A percentile compares a stretch with the other conserved stretches of the same genome.
phyloP scores from a whole-genome alignment of 2,888 invertebrate species.

The Maniola hyperantus region DNA sequence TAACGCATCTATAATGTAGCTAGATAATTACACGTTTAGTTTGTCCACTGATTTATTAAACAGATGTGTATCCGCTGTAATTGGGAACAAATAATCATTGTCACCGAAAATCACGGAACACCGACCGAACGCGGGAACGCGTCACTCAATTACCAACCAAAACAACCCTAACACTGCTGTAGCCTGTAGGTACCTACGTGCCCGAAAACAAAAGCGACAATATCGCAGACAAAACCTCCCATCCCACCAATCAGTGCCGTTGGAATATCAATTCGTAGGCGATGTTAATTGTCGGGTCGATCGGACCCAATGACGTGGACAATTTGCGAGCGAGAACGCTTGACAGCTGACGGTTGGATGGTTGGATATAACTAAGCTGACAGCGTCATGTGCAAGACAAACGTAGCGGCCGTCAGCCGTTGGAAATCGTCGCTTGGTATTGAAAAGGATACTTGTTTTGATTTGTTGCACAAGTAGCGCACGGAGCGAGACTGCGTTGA shows the following conservation, averaged over 20 bases:
- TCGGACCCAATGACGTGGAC: constrained; percentile 41
- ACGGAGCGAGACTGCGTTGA: background rate
- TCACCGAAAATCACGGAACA: constrained; percentile 13
- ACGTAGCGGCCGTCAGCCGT: constrained; percentile 17
- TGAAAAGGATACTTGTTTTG: constrained; percentile 22
- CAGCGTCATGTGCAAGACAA: constrained; percentile 25
- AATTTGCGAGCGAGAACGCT: constrained; percentile 34
- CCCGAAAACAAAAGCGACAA: constrained; percentile 20
- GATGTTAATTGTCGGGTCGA: constrained; percentile 44
- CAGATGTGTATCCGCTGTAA: constrained; percentile 1
- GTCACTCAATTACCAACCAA: constrained; percentile 25
- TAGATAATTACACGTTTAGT: background rate
- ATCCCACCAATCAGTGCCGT: constrained; percentile 33
- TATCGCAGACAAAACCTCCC: constrained; percentile 11
- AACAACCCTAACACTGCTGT: constrained; percentile 24
- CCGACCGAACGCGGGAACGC: constrained; percentile 9
- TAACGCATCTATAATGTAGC: no score
- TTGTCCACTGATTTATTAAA: constrained; percentile 1
- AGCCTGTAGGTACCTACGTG: no score
- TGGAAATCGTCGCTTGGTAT: constrained; percentile 11
- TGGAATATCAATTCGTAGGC: constrained; percentile 42
- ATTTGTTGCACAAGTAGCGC: constrained; percentile 21
- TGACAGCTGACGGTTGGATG: constrained; percentile 33
- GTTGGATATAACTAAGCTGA: constrained; percentile 28
- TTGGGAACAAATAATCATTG: constrained; percentile 10